Percentiles rank a stretch among this genome's conserved stretches.
phyloP scores from a whole-genome alignment of 2,888 invertebrate genomes.

The Galerucella pusilla region DNA sequence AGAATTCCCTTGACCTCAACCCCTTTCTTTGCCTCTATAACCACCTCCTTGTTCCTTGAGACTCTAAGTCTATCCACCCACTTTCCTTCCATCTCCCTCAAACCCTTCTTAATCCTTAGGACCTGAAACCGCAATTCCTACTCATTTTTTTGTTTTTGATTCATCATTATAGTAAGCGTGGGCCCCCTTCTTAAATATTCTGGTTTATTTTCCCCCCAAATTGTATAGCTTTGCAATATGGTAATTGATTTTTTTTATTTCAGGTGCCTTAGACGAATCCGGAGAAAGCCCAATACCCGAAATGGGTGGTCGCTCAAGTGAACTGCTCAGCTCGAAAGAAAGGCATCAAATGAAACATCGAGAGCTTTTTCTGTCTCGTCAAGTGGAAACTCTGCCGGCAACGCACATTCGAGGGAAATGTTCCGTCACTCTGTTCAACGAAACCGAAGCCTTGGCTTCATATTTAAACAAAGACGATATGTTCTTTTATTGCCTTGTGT shows the following conservation, averaged over 20 bases:
- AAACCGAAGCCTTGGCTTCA: conserved; percentile 95
- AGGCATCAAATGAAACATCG: conserved; percentile 97
- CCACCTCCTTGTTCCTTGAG: too few species aligned
- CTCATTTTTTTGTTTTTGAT: too few species aligned
- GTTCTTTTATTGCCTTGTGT: conserved; percentile 99
- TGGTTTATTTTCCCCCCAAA: background rate
- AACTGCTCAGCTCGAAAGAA: conserved; percentile 79
- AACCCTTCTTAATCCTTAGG: too few species aligned
- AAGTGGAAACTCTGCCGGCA: conserved; percentile 97
- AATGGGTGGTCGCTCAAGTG: conserved; percentile 47
- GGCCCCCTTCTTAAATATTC: too few species aligned
- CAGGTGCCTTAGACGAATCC: conserved; percentile 65
- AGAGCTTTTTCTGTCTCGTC: conserved; percentile 96
- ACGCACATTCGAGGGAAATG: conserved; percentile 99
- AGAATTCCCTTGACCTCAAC: too few species aligned
- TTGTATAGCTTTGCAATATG: background rate
- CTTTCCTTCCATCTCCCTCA: too few species aligned
- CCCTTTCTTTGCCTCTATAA: too few species aligned
- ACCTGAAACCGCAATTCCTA: too few species aligned
- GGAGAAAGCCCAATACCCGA: conserved; percentile 58
- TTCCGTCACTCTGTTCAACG: conserved; percentile 97
- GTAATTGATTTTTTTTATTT: conserved; percentile 11
- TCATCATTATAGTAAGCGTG: too few species aligned
- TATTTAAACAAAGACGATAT: conserved; percentile 98
- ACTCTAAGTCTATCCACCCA: too few species aligned